A percentile compares a stretch with the other conserved stretches of the same genome.
Conservation (phyloP, 2,797 vertebrate species). For the Macropus fuliginosus region DNA sequence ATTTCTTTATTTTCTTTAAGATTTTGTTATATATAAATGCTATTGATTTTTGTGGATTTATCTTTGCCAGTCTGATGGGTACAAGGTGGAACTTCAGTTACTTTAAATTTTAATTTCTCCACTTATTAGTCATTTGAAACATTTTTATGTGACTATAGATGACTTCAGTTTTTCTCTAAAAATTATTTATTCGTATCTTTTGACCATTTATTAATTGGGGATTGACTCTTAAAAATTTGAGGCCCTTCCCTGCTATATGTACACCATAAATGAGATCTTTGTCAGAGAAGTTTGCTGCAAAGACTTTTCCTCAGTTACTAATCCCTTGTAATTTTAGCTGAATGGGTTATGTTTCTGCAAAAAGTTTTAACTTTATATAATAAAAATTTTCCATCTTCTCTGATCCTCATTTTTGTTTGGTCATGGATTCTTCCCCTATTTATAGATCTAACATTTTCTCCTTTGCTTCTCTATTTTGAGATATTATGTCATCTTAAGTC, state of each 20-base stretch:
- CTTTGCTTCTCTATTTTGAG: too few species aligned
- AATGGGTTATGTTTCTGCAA: too few species aligned
- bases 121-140: neutral
- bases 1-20: neutral
- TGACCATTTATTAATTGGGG: neutral
- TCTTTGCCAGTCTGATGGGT: neutral
- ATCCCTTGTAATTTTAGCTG: too few species aligned
- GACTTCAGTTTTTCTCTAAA: neutral
- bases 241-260: neutral
- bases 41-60: neutral
- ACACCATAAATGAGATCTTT: neutral
- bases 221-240: neutral
- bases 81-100: neutral
- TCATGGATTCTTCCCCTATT: too few species aligned
- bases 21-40: neutral
- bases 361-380: too few species aligned
- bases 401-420: too few species aligned
- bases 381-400: too few species aligned
- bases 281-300: neutral
- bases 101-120: neutral
- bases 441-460: too few species aligned
- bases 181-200: neutral
- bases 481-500: too few species aligned
- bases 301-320: too few species aligned
- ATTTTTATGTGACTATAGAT: neutral